Percentiles rank a stretch among this genome's conserved stretches.
Conservation (phyloP, 2,797 vertebrate species). For the Eulemur albifrons region DNA sequence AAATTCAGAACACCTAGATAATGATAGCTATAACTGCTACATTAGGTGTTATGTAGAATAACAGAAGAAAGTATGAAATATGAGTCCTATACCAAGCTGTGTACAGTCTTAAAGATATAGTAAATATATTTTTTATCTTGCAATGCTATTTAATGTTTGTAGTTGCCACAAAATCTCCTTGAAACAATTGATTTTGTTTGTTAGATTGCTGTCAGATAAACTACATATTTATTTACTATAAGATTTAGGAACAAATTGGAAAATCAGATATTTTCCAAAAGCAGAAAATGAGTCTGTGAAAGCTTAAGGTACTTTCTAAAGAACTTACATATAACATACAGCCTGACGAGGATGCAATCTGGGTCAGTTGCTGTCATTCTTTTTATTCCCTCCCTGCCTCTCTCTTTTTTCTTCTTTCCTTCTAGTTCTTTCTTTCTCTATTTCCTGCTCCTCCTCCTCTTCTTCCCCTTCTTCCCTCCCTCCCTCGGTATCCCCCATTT, state of each 20-base stretch:
- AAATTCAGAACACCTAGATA: background rate
- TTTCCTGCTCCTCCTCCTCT: rapidly evolving
- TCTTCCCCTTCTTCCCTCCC: background rate
- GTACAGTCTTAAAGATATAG: background rate
- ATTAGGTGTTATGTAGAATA: background rate
- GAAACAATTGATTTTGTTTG: background rate
- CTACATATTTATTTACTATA: background rate
- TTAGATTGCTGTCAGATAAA: background rate
- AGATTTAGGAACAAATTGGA: background rate
- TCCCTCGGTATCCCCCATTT: background rate
- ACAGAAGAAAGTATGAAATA: background rate
- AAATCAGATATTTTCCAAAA: background rate
- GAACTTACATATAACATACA: background rate
- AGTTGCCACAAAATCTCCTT: background rate
- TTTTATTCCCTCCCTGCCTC: background rate
- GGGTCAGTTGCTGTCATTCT: rapidly evolving
- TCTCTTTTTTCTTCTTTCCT: background rate
- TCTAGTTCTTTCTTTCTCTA: background rate
- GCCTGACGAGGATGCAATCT: background rate
- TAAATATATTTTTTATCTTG: background rate
- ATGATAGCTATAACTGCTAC: background rate
- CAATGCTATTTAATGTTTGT: background rate
- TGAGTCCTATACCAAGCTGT: background rate
- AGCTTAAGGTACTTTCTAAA: background rate
- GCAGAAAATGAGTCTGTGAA: background rate